Base-by-base conservation (phyloP, 2,888 invertebrate genomes). In the Luffia ferchaultella region DNA sequence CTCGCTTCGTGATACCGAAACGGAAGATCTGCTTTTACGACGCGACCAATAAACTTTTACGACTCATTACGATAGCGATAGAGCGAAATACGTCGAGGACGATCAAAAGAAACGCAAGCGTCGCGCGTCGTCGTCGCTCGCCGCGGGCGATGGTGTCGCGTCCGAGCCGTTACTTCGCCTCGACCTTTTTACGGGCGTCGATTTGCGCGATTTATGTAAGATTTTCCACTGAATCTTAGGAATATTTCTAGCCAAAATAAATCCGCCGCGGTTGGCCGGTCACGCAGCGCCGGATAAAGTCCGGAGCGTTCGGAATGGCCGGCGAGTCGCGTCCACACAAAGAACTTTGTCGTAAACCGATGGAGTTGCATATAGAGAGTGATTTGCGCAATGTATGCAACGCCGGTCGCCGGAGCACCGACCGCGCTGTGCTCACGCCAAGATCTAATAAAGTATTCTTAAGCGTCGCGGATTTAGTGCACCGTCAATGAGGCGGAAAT, bases 41-140 rank as follows among this genome's bases (percentile, higher is more conserved):
- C 57, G 51, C 55, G 49, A 62, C 58, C 63, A 65, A 70, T 79
- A 76, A 76, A 74, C 58, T 68, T 76, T 77, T 73, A 78, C 62
- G 62, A 66, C 63, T 72, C 70, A 76, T 76, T 76, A 76, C 70
- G 70, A 73, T 73, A 73, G 68, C 67, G 66, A 64, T 70, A 67
- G 65, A 70, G 66, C 72, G 68, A 74, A 76, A 72, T 70, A 70
- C 64, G 62, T 58, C 54, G 58, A 64, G 60, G 63, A 64, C 66
- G 70, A 72, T 70, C 67, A 64, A 66, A 70, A 62, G 65, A 67
- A 30, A 67, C 67, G 63, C 63, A 63, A 65, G 62, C 62, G 57
- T 60, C 55, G 56, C 52, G 62, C 62, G 57, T 60, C 55, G 56
- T 52, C 53, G 62, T 62, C 59, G 60, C 62, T 60, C 54, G 54